Evolutionary conservation across 2,888 invertebrate genomes (phyloP).

Genomic region (Drosophila neutralis): DNA sequence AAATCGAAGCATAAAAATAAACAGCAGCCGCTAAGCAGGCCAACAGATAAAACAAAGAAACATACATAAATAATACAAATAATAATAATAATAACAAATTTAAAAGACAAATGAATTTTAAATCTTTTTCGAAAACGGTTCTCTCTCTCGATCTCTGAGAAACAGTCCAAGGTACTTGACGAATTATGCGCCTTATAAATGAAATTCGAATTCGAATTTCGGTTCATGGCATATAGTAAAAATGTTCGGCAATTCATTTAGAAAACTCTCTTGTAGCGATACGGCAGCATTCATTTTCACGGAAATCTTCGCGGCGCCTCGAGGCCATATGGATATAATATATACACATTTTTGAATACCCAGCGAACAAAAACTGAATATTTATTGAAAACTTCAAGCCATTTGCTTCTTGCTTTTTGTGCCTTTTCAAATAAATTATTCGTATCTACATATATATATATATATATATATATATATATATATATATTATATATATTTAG

Average conservation of each 20-base stretch:
- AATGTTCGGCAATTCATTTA: constrained; percentile 71
- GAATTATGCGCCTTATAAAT: constrained; percentile 40
- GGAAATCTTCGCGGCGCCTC: constrained; percentile 79
- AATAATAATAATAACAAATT: constrained; percentile 32
- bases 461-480: constrained; percentile 27
- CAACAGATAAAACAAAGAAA: constrained; percentile 41
- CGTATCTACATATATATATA: constrained; percentile 31
- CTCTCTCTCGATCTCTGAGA: constrained; percentile 25
- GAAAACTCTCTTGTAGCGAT: constrained; percentile 80
- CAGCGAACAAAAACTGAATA: constrained; percentile 25
- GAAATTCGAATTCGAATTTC: constrained; percentile 44
- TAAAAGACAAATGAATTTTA: constrained; percentile 37
- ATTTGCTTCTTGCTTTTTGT: constrained; percentile 25
- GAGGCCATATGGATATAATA: constrained; percentile 63
- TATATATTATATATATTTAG: constrained; percentile 18
- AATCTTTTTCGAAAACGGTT: constrained; percentile 36
- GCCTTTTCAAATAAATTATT: constrained; percentile 53
- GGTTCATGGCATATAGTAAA: constrained; percentile 38
- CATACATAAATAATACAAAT: constrained; percentile 40
- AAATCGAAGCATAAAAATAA: constrained; percentile 64
- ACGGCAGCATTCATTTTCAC: constrained; percentile 81
- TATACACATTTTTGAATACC: constrained; percentile 32
- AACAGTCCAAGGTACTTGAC: constrained; percentile 50
- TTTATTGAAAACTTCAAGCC: constrained; percentile 67
- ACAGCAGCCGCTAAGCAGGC: constrained; percentile 55